Conservation (phyloP, 2,797 vertebrate species). For the Steatocranus sp. region DNA sequence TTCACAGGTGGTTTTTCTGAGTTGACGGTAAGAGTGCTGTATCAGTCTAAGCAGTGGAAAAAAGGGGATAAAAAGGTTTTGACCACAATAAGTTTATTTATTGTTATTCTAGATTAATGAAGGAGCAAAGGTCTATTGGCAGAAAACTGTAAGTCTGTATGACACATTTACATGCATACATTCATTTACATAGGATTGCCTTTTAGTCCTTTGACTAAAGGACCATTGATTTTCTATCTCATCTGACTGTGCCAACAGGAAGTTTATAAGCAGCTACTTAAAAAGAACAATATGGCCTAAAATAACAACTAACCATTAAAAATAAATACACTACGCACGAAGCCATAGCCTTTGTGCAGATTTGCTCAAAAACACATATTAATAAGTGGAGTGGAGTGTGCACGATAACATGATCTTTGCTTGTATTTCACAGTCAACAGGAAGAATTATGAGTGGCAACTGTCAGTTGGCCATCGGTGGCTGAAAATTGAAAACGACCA, state of each 20-base stretch:
- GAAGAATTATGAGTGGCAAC: slow-evolving; percentile 54
- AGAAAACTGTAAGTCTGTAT: neutral
- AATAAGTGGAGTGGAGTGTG: neutral
- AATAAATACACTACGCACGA: neutral
- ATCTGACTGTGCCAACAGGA: neutral
- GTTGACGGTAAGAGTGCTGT: neutral
- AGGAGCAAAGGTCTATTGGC: rapidly evolving
- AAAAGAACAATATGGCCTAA: neutral
- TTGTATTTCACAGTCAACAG: slow-evolving; percentile 6
- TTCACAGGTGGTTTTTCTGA: neutral
- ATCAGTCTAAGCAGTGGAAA: neutral
- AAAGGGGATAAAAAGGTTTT: neutral
- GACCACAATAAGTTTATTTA: neutral
- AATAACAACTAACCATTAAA: neutral
- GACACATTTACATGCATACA: neutral
- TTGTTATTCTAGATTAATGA: neutral
- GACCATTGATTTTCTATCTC: neutral
- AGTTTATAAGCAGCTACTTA: neutral
- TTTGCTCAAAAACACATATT: neutral
- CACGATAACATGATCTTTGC: neutral
- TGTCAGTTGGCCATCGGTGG: slow-evolving; percentile 35
- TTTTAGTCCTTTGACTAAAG: neutral
- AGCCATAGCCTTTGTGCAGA: neutral
- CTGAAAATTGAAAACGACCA: slow-evolving; percentile 45
- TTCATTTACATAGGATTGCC: neutral